Evolutionary conservation across 2,113 vertebrate species (phyloP).

Genomic region (Maccullochella peelii): DNA sequence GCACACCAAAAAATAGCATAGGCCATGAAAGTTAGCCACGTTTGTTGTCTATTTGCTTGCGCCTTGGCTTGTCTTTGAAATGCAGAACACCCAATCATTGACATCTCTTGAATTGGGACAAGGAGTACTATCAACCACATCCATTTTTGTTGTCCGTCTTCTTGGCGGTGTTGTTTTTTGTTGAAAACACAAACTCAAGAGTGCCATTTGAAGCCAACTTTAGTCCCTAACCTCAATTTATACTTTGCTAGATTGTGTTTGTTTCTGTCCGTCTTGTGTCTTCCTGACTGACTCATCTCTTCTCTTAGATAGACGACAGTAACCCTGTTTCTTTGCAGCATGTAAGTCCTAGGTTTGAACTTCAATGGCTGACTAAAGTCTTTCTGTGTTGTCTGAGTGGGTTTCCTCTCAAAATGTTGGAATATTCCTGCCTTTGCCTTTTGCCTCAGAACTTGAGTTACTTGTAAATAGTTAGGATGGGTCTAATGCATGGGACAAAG

Average conservation of each 20-base stretch:
- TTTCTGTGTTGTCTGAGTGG: too few relatives aligned
- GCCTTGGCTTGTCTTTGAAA: not conserved
- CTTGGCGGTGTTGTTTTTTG: not conserved
- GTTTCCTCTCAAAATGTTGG: not conserved
- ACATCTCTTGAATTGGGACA: not conserved
- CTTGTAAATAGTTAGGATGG: not conserved
- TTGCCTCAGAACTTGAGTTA: not conserved
- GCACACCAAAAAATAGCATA: not conserved
- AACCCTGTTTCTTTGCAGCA: not conserved
- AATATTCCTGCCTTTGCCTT: not conserved
- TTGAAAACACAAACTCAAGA: not conserved
- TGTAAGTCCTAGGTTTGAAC: not conserved
- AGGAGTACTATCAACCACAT: not conserved
- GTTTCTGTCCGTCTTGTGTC: not conserved
- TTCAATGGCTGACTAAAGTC: not conserved
- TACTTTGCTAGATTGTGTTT: conserved; percentile 22
- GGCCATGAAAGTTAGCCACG: not conserved
- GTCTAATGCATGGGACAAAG: too few relatives aligned
- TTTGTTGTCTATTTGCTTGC: not conserved
- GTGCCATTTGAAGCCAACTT: not conserved
- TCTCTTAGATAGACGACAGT: not conserved
- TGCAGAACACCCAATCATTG: not conserved
- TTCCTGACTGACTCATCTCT: not conserved
- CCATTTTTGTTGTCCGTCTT: not conserved
- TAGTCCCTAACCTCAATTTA: not conserved